These are phyloP conservation scores for Thymallus thymallus DNA, from an alignment of 2,113 vertebrate species.

Conservation along the genomic window DNA sequence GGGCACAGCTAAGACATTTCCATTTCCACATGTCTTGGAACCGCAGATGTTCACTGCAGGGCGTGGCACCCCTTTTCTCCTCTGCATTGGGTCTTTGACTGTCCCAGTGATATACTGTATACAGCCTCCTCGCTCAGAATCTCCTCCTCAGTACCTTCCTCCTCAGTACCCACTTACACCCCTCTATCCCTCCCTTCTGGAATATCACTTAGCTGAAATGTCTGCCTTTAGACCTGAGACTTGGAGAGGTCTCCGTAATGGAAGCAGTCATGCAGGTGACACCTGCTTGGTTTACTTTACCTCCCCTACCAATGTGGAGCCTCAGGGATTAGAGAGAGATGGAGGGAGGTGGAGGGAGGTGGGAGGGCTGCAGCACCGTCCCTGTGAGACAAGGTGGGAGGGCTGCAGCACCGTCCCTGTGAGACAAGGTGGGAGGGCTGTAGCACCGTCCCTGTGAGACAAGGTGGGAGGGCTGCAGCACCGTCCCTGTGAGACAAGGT, in stretches of 20 bases:
- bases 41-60: too few relatives aligned
- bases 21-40: too few relatives aligned
- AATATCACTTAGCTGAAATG: not conserved
- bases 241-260: slow-evolving; percentile 14
- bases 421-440: too few relatives aligned
- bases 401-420: too few relatives aligned
- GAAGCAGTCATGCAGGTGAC: slow-evolving; percentile 37
- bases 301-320: too few relatives aligned
- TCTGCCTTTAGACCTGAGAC: not conserved
- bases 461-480: too few relatives aligned
- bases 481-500: too few relatives aligned
- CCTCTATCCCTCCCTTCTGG: not conserved
- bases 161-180: not conserved
- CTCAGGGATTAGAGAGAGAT: slow-evolving; percentile 44
- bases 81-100: not conserved
- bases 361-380: too few relatives aligned
- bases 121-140: not conserved
- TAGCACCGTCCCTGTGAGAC: too few relatives aligned
- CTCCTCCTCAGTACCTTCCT: too few relatives aligned
- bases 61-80: not conserved
- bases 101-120: not conserved
- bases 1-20: not conserved
- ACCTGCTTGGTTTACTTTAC: slow-evolving; percentile 29
- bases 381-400: too few relatives aligned
- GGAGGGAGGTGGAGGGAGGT: too few relatives aligned